phyloP scores from a whole-genome alignment of 1,140 invertebrate species.

The Linepithema humile region DNA sequence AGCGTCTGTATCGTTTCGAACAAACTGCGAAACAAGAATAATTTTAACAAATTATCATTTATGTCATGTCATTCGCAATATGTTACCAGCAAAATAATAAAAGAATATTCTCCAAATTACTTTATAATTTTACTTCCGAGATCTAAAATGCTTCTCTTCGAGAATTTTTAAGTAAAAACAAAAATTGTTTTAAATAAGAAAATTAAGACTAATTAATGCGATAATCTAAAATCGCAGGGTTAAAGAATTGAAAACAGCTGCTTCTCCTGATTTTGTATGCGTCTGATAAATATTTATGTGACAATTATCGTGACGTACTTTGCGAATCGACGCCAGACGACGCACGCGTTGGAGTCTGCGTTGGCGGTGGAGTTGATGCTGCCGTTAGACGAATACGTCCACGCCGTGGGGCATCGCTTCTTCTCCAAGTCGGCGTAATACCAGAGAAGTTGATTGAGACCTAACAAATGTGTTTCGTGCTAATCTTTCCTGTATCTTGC shows the following conservation, averaged over 20 bases:
- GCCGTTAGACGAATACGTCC: constrained; percentile 77
- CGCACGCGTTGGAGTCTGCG: constrained; percentile 92
- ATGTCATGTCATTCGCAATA: background rate
- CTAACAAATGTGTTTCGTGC: constrained; percentile 71
- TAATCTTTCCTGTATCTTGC: background rate
- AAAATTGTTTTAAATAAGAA: no score
- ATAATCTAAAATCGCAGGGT: no score
- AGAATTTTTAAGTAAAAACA: no score
- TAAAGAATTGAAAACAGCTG: no score
- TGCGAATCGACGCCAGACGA: constrained; percentile 95
- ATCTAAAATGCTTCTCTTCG: no score
- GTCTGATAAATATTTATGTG: background rate
- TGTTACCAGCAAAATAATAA: background rate
- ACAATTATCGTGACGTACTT: constrained; percentile 87
- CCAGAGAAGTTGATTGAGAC: constrained; percentile 94
- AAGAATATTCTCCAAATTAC: background rate
- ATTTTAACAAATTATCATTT: no score
- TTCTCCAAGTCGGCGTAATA: constrained; percentile 98
- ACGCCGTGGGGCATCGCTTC: constrained; percentile 88
- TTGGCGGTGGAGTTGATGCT: constrained; percentile 86
- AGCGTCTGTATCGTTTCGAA: constrained; percentile 98
- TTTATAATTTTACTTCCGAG: no score
- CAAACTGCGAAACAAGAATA: no score
- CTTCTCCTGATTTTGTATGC: background rate
- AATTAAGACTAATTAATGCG: no score